Base-by-base conservation (phyloP, 2,797 vertebrate genomes). In the Tokudaia muenninki region DNA sequence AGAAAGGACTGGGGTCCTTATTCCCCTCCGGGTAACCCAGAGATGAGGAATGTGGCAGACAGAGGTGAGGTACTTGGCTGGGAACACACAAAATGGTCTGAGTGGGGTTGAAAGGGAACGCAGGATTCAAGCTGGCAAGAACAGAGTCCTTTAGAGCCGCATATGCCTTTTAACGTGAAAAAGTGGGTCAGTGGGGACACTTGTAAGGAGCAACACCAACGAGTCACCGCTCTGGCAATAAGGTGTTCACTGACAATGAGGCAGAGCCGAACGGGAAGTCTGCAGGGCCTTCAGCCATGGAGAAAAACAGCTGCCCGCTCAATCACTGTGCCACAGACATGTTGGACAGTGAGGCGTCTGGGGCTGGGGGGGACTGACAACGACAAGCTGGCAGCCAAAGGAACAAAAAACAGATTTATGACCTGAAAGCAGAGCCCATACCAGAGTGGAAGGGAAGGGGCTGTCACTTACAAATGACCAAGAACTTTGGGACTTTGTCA, bases 231-330 rank as follows among this genome's bases (percentile, higher is more conserved):
- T 84, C 74, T 57, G 74, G 47, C 79, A 90, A 95, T 96, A 96
- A 94, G 87, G 92, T 29, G 26, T 94, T 82, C 24, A 77, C 78
- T 92, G 95, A 97, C 57, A 50, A 72, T 90, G 82, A 95, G 75
- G 29, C 91, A 63, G 77, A 92, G 74, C 44, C 26, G 75, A 61
- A 41, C 34, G 89, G 88, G 31, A 90, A 88, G 26, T 47, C 70
- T 80, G 50, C 65, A 11, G 50, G 50, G 26, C 12, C 19, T 63
- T 72, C 52, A 3, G 47, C 37, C 65, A 12, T 9, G 44, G 88
- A 59, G 61, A 87, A 92, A 22, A 10, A 31, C 0, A 1, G 77
- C 47, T 31, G n/a, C n/a, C n/a, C n/a, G 22, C 63, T 86, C 72
- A 17, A 9, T 91, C 67, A 57, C 31, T 63, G 55, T 77, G 67